Evolutionary conservation across 2,113 vertebrate genomes (phyloP), one percentile per base, ranked within the genome.

Genomic region (Saccopteryx leptura): DNA sequence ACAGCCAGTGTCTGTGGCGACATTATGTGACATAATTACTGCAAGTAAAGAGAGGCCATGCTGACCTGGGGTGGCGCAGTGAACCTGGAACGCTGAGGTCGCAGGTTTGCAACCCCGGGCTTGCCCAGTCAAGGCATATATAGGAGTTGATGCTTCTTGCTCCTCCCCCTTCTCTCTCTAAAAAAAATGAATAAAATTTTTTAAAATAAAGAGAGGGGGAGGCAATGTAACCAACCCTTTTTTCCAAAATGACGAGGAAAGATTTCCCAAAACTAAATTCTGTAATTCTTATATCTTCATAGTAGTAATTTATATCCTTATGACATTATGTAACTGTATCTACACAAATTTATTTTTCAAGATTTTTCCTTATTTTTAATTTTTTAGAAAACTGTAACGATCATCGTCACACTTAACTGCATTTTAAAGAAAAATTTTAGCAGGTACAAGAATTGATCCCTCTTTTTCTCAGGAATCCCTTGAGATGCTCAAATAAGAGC

Each of bases 351-450:
- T 91, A 89, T 50, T 72, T 88, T 90, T 76, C 79, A 72, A 69
- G 24, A 18, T 81, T 93, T 89, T 88, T 50, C 68, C 9, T 95
- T 69, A 90, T 66, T 96, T 87, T 94, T 80, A 91, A 65, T 33
- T 84, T 52, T 91, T 88, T 86, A 71, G 23, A 97, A 92, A 91
- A 91, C 24, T 71, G 15, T 79, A 91, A 63, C 31, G 83, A 69
- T 14, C 52, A 28, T 21, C 28, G 52, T 71, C 48, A 84, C 90
- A 93, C 28, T 94, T 61, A 91, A 95, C 12, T 61, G 85, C 14
- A 76, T 89, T 82, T 92, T 52, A 83, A 92, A 88, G 18, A 83
- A 90, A 56, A 48, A 79, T 60, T 91, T 95, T 85, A 76, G 60
- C 71, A 86, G 18, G 14, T 83, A 92, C 1, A 69, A 39, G n/a